Percentiles rank a stretch among this genome's conserved stretches.
phyloP scores from a whole-genome alignment of 1,140 invertebrate species.

The Nasonia vitripennis region DNA sequence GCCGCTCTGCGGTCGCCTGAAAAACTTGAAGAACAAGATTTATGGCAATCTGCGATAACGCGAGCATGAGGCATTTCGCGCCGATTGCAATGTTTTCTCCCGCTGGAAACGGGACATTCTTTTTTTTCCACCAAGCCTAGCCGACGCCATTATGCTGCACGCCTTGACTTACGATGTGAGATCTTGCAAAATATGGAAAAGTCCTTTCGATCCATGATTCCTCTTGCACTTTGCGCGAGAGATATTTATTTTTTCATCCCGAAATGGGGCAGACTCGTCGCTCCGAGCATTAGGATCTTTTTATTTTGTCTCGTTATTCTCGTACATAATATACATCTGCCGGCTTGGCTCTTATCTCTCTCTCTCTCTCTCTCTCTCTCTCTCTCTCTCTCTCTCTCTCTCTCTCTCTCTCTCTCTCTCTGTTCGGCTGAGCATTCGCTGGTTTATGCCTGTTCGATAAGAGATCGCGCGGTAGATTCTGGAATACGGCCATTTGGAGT shows the following conservation, averaged over 20 bases:
- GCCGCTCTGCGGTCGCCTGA: not conserved
- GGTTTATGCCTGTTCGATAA: not conserved
- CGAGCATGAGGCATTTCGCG: not conserved
- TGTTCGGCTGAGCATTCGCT: not conserved
- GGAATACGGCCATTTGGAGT: not conserved
- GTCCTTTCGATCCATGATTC: too few relatives aligned
- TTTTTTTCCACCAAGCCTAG: too few relatives aligned
- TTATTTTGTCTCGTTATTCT: not conserved
- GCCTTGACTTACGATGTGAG: too few relatives aligned
- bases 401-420: not conserved
- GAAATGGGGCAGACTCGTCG: not conserved
- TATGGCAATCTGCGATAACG: not conserved
- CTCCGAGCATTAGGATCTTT: not conserved
- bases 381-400: not conserved
- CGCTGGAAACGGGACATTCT: not conserved
- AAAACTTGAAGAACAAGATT: conserved; percentile 21
- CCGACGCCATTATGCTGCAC: too few relatives aligned
- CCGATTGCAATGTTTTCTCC: not conserved
- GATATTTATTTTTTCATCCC: too few relatives aligned
- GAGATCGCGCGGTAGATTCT: not conserved
- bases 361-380: not conserved
- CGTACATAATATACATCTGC: not conserved
- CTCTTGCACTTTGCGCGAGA: too few relatives aligned
- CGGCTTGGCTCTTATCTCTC: too few relatives aligned
- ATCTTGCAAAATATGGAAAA: too few relatives aligned